Conservation (phyloP, 1,140 invertebrate genomes). For the Drosophila kohkoa region DNA sequence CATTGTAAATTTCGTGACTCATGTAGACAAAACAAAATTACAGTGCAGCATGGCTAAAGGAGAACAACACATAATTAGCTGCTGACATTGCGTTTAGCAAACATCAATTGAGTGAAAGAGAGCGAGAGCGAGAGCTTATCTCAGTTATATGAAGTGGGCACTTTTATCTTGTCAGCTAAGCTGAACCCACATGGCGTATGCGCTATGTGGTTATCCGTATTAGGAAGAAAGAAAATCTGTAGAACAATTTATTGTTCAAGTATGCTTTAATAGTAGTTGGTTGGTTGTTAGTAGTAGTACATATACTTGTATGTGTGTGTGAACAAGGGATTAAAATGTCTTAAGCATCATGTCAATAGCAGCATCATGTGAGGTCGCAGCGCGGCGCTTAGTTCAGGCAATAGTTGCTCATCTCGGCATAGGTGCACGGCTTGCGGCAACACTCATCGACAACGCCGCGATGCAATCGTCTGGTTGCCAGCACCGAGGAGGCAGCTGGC, state of each 20-base stretch:
- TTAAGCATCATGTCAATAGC: background rate
- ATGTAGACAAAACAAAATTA: slow-evolving; percentile 7
- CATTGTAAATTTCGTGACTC: slow-evolving; percentile 41
- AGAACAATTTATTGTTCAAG: slow-evolving; percentile 12
- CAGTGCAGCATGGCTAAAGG: slow-evolving; percentile 29
- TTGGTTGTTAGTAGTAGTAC: background rate
- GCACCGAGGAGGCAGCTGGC: slow-evolving; percentile 3
- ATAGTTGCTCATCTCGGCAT: slow-evolving; percentile 21
- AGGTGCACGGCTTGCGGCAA: slow-evolving; percentile 38
- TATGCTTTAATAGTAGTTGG: slow-evolving; percentile 29
- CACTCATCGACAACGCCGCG: slow-evolving; percentile 61
- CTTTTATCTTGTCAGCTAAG: background rate
- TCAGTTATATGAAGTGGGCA: background rate
- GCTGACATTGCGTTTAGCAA: background rate
- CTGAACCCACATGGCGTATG: no score
- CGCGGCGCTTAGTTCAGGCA: slow-evolving; percentile 27
- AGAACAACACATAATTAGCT: background rate
- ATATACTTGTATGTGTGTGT: background rate
- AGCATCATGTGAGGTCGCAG: background rate
- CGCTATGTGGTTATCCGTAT: background rate
- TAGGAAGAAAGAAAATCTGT: background rate
- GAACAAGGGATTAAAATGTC: background rate
- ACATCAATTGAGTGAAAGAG: background rate
- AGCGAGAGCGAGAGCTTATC: background rate
- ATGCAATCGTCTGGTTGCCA: slow-evolving; percentile 36